These are phyloP conservation scores for Dermatophagoides farinae DNA, from an alignment of 1,140 invertebrate species.

Conservation along the genomic window DNA sequence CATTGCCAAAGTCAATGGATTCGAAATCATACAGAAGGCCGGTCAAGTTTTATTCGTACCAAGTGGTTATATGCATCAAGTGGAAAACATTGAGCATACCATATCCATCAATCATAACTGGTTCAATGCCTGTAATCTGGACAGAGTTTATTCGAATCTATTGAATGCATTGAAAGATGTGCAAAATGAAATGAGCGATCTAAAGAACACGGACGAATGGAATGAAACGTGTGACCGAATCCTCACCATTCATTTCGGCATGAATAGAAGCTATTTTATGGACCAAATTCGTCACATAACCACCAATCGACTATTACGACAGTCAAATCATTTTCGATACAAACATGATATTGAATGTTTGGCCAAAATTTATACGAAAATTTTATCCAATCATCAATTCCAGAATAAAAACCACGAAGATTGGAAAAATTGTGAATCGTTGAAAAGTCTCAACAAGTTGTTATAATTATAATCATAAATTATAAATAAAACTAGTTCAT, in stretches of 20 bases:
- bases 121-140: conserved; percentile 75
- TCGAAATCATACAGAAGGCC: conserved; percentile 60
- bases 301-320: no score
- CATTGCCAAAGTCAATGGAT: conserved; percentile 29
- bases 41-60: conserved; percentile 89
- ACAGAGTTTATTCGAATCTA: conserved; percentile 46
- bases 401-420: no score
- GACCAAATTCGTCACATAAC: conserved; percentile 27
- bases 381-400: no score
- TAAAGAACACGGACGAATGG: conserved; percentile 10
- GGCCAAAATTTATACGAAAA: no score
- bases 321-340: no score
- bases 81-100: conserved; percentile 72
- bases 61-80: conserved; percentile 90
- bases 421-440: background rate
- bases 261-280: conserved; percentile 51
- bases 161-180: conserved; percentile 42
- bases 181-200: conserved; percentile 44
- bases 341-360: no score
- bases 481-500: no score
- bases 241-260: conserved; percentile 55
- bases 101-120: conserved; percentile 96
- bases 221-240: conserved; percentile 28
- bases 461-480: no score
- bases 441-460: no score